phyloP scores from a whole-genome alignment of 2,888 invertebrate species.

The Drosophila ustulata region DNA sequence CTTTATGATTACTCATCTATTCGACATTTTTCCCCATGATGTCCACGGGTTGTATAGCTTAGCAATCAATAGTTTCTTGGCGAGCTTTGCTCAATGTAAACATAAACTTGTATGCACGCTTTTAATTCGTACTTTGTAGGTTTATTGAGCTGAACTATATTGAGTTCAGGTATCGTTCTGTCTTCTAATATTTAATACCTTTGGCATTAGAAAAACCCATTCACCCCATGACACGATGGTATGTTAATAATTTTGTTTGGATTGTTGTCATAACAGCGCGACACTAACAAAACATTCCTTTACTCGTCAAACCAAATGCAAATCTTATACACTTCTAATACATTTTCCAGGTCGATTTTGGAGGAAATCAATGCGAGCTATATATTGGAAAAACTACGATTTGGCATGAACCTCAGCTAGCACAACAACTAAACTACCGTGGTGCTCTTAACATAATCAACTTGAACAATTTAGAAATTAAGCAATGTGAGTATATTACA shows the following conservation, averaged over 20 bases:
- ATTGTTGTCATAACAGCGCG: conserved; percentile 3
- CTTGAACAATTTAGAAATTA: background rate
- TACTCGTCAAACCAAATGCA: background rate
- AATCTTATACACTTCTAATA: background rate
- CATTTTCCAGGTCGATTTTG: background rate
- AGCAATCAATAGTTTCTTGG: too few relatives aligned
- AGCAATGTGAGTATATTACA: background rate
- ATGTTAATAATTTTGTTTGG: background rate
- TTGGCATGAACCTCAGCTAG: background rate
- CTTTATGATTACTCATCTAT: too few relatives aligned
- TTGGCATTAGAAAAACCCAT: background rate
- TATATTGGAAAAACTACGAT: background rate
- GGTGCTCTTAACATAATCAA: background rate
- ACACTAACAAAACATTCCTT: background rate
- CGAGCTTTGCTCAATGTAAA: too few relatives aligned
- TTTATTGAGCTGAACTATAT: background rate
- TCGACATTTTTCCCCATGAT: too few relatives aligned
- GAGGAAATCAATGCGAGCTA: background rate
- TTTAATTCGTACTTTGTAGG: too few relatives aligned
- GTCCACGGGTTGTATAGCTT: too few relatives aligned
- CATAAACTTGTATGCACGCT: too few relatives aligned
- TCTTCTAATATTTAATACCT: background rate
- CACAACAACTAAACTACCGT: background rate
- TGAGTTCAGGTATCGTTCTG: background rate
- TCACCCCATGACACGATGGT: background rate